These are phyloP conservation scores for Oppia nitens DNA, from an alignment of 1,140 invertebrate species.

Conservation along the genomic window DNA sequence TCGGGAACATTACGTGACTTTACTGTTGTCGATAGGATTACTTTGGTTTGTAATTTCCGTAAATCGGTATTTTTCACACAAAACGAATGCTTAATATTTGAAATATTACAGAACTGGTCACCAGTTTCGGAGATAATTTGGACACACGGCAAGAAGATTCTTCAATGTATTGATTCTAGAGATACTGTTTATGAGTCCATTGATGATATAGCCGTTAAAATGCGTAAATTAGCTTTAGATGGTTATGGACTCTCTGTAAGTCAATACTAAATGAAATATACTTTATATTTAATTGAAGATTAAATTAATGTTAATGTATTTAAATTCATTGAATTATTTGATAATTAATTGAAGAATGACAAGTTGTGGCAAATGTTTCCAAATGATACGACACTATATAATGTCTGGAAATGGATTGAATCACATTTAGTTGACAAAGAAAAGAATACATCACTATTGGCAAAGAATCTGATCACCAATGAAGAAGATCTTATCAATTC, in stretches of 20 bases:
- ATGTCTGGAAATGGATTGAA: conserved; percentile 9
- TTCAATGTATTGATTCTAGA: conserved; percentile 37
- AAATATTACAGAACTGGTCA: conserved; percentile 43
- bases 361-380: conserved; percentile 11
- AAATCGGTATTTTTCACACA: no score
- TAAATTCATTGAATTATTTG: background rate
- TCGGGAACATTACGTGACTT: conserved; percentile 45
- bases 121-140: conserved; percentile 48
- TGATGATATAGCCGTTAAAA: conserved; percentile 52
- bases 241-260: conserved; percentile 59
- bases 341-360: background rate
- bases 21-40: conserved; percentile 59
- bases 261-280: no score
- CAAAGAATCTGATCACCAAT: background rate
- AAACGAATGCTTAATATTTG: no score
- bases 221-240: conserved; percentile 46
- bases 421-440: background rate
- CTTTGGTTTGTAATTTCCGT: conserved; percentile 33
- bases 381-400: background rate
- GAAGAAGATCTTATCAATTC: background rate
- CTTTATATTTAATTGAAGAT: no score
- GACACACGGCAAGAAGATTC: conserved; percentile 50
- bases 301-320: no score
- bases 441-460: background rate
- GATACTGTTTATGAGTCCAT: conserved; percentile 32